A percentile compares a stretch with the other conserved stretches of the same genome.
Evolutionary conservation across 2,113 vertebrate species (phyloP).

Genomic region (Phasianus colchicus): DNA sequence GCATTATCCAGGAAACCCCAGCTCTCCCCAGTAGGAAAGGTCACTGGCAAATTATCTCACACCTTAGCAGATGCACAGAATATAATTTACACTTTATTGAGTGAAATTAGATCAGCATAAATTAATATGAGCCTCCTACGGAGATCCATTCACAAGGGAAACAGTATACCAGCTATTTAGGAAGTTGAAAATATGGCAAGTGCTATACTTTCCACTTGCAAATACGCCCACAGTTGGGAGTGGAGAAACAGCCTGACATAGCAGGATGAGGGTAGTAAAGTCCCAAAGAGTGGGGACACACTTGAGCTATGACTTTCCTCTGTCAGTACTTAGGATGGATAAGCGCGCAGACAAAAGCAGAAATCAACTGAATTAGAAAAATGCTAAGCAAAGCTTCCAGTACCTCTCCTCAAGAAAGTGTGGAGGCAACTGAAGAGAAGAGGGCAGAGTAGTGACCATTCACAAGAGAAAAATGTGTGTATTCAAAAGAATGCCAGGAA

Average conservation of each 20-base stretch:
- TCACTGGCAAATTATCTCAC: constrained; percentile 45
- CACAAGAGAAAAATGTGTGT: constrained; percentile 1
- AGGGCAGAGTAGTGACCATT: constrained; percentile 31
- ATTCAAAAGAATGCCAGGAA: constrained; percentile 31
- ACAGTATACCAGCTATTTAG: constrained; percentile 33
- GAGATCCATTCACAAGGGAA: constrained; percentile 51
- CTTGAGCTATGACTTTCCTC: constrained; percentile 2
- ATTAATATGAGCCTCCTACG: not conserved
- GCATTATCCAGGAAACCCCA: not conserved
- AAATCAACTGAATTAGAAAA: constrained; percentile 28
- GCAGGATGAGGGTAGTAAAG: not conserved
- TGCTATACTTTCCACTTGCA: constrained; percentile 37
- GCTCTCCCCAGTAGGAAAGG: constrained; percentile 31
- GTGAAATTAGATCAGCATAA: constrained; percentile 61
- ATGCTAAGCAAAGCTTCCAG: not conserved
- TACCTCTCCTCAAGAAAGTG: constrained; percentile 10
- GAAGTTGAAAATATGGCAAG: constrained; percentile 41
- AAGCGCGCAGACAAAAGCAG: not conserved
- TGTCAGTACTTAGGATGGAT: not conserved
- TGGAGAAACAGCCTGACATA: not conserved
- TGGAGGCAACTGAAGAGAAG: constrained; percentile 39
- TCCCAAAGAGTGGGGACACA: not conserved
- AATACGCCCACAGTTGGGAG: not conserved
- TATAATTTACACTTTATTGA: constrained; percentile 62
- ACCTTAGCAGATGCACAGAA: constrained; percentile 30